Base-by-base conservation (phyloP, 1,140 invertebrate genomes). In the Hypothenemus hampei region DNA sequence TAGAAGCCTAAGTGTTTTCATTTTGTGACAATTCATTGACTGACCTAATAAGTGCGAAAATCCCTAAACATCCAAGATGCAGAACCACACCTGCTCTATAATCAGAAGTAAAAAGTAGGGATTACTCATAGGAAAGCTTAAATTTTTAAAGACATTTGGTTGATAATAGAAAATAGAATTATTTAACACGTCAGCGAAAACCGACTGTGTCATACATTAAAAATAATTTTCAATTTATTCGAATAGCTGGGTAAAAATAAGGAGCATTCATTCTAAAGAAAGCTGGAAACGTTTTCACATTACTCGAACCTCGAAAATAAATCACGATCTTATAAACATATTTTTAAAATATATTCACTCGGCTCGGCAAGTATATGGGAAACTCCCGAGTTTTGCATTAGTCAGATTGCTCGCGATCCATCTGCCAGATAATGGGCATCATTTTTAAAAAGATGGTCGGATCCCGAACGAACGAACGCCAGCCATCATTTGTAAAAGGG, bases 381-480 rank as follows among this genome's bases (percentile, higher is more conserved):
- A 44, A 46, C 53, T 44, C 37, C 55, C 52, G 50, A 57, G 48
- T 59, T 67, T 64, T 65, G 57, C 66, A 68, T 68, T 67, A 65
- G 66, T 66, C 62, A 67, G 65, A 68, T 67, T 67, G 64, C 65
- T 62, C 59, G 61, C 62, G 59, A 64, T 63, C 65, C 65, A 61
- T 67, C 65, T 64, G 52, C 59, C 54, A 57, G 59, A 65, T 67
- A 67, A 67, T 68, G 62, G 66, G 61, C 58, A 58, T 67, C 64
- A 68, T 68, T 68, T 68, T 68, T 68, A 68, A 68, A 61, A 65
- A 62, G n/a, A n/a, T n/a, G 60, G 66, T 61, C 51, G 63, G 65
- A 65, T 65, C 62, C 59, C 60, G 65, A 65, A 66, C 60, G 61
- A 58, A 59, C 45, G n/a, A n/a, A n/a, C n/a, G n/a, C n/a, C n/a